Base-by-base conservation (phyloP, 2,113 vertebrate genomes). In the Lota lota region DNA sequence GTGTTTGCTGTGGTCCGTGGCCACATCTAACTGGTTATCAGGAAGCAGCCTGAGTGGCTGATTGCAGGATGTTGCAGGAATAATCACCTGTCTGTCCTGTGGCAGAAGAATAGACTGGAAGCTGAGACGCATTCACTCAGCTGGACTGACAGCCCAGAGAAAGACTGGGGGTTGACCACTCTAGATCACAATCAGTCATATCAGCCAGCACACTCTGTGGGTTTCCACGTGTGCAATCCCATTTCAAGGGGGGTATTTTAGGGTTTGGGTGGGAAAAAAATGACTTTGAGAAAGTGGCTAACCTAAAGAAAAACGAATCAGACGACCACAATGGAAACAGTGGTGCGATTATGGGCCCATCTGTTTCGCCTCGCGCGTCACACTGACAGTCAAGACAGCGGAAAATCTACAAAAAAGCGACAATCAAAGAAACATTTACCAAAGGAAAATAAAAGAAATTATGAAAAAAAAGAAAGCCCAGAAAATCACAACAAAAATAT, bases 131-230 rank as follows among this genome's bases (percentile, higher is more conserved):
- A 75, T 78, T 85, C 83, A 69, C 61, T 81, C 80, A 81, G 78
- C 53, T 14, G 70, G 81, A 85, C 84, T 78, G 86, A 83, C 83
- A 82, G 80, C 61, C 56, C 74, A 79, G 70, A 68, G 67, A 54
- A 73, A 79, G 28, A 33, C 28, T 4, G 75, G 73, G 75, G 82
- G 86, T 88, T 87, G 82, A 82, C 85, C 76, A 68, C 75, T 83
- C 82, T 77, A 83, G 88, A 90, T 86, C 79, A 79, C 79, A 78
- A 88, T 88, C 84, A 62, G 67, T 87, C 84, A 87, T 79, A 85
- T 77, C 79, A 75, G 73, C 80, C 47, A 16, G 85, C 83, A 80
- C 80, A 83, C 74, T 77, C 75, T 71, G 47, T 67, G 71, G 76
- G 77, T 81, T 79, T 79, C 81, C 79, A 82, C 78, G 78, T 70